Evolutionary conservation across 2,113 vertebrate species (phyloP).

Genomic region (Steatornis caripensis): DNA sequence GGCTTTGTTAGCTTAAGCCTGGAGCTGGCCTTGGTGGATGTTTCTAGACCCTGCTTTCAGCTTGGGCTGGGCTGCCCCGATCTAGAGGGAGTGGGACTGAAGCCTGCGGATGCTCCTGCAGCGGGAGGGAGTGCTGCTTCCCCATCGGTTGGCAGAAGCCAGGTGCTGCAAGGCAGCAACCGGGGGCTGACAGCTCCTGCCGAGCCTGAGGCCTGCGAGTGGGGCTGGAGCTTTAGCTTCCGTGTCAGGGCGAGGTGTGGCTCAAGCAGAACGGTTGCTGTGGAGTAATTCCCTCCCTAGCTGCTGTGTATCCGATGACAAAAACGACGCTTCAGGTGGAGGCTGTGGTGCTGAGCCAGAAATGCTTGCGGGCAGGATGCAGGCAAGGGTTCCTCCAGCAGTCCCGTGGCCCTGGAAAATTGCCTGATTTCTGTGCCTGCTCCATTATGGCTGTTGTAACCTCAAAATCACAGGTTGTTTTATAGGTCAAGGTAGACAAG

Average conservation of each 20-base stretch:
- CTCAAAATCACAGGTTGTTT: neutral
- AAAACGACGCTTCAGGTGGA: neutral
- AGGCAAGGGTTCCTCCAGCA: neutral
- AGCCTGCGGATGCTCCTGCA: neutral
- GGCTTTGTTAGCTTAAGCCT: neutral
- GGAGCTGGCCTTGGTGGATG: neutral
- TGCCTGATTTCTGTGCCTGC: neutral
- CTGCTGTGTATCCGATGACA: neutral
- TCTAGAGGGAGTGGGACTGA: neutral
- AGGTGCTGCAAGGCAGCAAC: neutral
- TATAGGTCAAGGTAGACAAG: neutral
- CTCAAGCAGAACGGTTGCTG: neutral
- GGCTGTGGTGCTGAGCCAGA: neutral
- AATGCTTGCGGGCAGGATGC: neutral
- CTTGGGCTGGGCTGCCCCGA: neutral
- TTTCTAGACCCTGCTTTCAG: neutral
- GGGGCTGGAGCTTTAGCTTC: neutral
- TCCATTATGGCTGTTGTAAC: neutral
- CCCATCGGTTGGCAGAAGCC: accelerated
- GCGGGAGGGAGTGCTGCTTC: neutral
- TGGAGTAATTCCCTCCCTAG: neutral
- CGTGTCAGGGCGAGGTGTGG: neutral
- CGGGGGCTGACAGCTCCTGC: accelerated
- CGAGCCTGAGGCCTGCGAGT: neutral
- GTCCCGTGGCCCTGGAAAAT: neutral